Base-by-base conservation (phyloP, 2,888 invertebrate species). In the Hecatera dysodea region DNA sequence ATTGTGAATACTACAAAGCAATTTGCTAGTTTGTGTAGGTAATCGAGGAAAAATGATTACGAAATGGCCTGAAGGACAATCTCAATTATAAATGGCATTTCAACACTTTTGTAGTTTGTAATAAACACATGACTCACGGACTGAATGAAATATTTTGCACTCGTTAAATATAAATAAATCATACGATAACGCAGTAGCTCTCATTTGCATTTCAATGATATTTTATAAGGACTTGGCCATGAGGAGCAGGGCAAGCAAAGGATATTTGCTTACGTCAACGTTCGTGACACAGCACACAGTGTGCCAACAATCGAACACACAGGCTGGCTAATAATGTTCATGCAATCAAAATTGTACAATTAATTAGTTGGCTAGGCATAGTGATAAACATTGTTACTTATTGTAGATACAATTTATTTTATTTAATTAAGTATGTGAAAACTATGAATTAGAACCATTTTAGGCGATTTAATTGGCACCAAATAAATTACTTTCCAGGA, bases 261-360 rank as follows among this genome's bases (percentile, higher is more conserved):
- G 68, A 81, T 78, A 82, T 85, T 85, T 83, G 79, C 85, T 84
- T 65, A 80, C 83, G 86, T 88, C 85, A 88, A 69, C 76, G 75
- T 86, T 82, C 87, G 83, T 86, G 86, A 67, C 75, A 62, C 33
- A 53, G 11, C 9, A 44, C 9, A 48, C 53, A 55, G 67, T 29
- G 44, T 75, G 70, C 78, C 72, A 76, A 80, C 71, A 59, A 57
- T n/a, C n/a, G n/a, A 67, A 63, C 65, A 17, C 17, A 6, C 5
- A 61, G 27, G 66, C 55, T 44, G n/a, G 62, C 19, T 68, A n/a
- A 72, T 52, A 48, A 48, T 64, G 17, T 57, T 62, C 39, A 62
- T 79, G 50, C 36, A 71, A 65, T 50, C n/a, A 62, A n/a, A 29
- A 1, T 24, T 62, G 29, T 46, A 62, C 65, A 59, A 63, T 67